These are phyloP conservation scores for Meloidogyne exigua DNA, from an alignment of 1,140 invertebrate species.

Conservation along the genomic window DNA sequence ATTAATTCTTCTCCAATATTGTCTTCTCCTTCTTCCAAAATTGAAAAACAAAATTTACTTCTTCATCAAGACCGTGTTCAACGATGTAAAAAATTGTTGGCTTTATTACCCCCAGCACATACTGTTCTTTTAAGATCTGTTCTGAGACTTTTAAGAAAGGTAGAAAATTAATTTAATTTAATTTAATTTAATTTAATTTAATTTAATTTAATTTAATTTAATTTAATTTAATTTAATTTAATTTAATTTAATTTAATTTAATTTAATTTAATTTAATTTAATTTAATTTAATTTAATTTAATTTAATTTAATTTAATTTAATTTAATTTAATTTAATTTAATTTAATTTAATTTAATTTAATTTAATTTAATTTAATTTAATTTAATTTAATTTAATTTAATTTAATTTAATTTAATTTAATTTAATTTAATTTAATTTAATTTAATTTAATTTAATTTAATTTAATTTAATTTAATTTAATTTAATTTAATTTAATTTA, in stretches of 20 bases:
- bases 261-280: slow-evolving; percentile 30
- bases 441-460: background rate
- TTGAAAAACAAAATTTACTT: background rate
- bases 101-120: slow-evolving; percentile 44
- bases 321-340: slow-evolving; percentile 30
- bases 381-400: background rate
- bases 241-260: slow-evolving; percentile 35
- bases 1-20: background rate
- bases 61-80: slow-evolving; percentile 31
- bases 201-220: slow-evolving; percentile 30
- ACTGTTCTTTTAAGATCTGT: slow-evolving; percentile 35
- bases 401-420: background rate
- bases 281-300: slow-evolving; percentile 39
- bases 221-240: slow-evolving; percentile 39
- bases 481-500: background rate
- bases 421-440: background rate
- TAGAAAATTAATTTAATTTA: background rate
- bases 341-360: slow-evolving; percentile 30
- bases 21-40: background rate
- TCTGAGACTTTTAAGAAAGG: background rate
- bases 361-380: background rate
- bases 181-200: slow-evolving; percentile 30
- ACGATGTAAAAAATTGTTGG: slow-evolving; percentile 40
- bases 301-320: slow-evolving; percentile 35
- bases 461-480: background rate